These are phyloP conservation scores for Thecophora atra DNA, from an alignment of 2,888 invertebrate species.

Conservation along the genomic window DNA sequence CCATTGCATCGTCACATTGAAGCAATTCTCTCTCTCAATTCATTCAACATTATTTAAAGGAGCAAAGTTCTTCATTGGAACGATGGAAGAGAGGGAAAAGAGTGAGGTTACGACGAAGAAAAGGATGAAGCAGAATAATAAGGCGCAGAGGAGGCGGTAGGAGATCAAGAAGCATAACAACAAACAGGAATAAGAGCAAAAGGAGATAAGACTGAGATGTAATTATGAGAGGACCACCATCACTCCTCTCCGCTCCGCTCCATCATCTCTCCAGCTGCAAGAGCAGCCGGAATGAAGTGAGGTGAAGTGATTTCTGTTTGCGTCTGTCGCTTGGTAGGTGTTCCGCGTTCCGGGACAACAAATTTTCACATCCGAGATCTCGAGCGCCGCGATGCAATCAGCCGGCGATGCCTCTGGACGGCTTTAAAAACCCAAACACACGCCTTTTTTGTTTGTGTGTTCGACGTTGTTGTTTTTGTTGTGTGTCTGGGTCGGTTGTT, in stretches of 20 bases:
- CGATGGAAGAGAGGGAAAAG: too few relatives aligned
- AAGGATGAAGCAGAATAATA: too few relatives aligned
- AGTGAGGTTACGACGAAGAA: too few relatives aligned
- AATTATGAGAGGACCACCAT: not conserved
- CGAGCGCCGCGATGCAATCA: not conserved
- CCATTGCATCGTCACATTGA: too few relatives aligned
- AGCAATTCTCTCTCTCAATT: too few relatives aligned
- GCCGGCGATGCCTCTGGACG: not conserved
- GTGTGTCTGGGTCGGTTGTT: not conserved
- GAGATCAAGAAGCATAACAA: not conserved
- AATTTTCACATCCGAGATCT: slow-evolving; percentile 34
- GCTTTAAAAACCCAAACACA: too few relatives aligned
- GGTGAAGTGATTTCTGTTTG: slow-evolving; percentile 25
- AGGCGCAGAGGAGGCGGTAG: not conserved
- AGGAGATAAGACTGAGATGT: not conserved
- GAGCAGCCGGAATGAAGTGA: not conserved
- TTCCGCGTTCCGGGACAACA: slow-evolving; percentile 30
- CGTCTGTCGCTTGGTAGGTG: slow-evolving; percentile 28
- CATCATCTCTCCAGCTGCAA: not conserved
- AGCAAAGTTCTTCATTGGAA: too few relatives aligned
- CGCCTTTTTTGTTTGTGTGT: not conserved
- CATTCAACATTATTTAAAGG: too few relatives aligned
- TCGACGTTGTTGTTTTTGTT: not conserved
- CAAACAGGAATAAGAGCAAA: not conserved
- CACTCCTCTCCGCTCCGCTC: not conserved